Percentiles rank a stretch among this genome's conserved stretches.
phyloP scores from a whole-genome alignment of 2,888 invertebrate genomes.

The Euplagia quadripunctaria region DNA sequence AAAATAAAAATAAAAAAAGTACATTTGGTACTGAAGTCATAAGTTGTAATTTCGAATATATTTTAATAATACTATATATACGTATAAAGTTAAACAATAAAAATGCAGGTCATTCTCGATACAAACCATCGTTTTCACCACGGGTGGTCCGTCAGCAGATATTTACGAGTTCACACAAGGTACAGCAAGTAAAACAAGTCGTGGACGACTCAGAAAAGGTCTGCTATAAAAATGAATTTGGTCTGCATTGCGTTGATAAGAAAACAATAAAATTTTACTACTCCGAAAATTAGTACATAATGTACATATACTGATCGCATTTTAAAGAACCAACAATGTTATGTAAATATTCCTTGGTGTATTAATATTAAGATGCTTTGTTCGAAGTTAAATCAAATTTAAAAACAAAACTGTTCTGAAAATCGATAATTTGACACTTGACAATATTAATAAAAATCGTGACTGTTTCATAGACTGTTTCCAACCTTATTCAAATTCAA shows the following conservation, averaged over 20 bases:
- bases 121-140: background rate
- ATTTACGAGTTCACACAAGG: slow-evolving; percentile 12
- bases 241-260: slow-evolving; percentile 21
- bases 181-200: slow-evolving; percentile 5
- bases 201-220: slow-evolving; percentile 18
- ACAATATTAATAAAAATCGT: too few species aligned
- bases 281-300: slow-evolving; percentile 2
- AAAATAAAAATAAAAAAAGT: background rate
- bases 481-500: too few species aligned
- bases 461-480: too few species aligned
- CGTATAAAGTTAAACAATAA: background rate
- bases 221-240: slow-evolving; percentile 20
- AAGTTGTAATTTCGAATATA: too few species aligned
- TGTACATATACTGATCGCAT: background rate
- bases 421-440: background rate
- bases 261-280: slow-evolving; percentile 20
- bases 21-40: too few species aligned
- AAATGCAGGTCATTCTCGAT: background rate
- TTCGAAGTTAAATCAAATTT: background rate
- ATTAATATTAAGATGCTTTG: background rate
- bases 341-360: background rate
- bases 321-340: background rate
- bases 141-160: slow-evolving; percentile 11
- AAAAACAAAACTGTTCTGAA: background rate
- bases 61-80: too few species aligned